Percentiles rank a stretch among this genome's conserved stretches.
Conservation (phyloP, 2,113 vertebrate genomes). For the Microcebus lehilahytsara region DNA sequence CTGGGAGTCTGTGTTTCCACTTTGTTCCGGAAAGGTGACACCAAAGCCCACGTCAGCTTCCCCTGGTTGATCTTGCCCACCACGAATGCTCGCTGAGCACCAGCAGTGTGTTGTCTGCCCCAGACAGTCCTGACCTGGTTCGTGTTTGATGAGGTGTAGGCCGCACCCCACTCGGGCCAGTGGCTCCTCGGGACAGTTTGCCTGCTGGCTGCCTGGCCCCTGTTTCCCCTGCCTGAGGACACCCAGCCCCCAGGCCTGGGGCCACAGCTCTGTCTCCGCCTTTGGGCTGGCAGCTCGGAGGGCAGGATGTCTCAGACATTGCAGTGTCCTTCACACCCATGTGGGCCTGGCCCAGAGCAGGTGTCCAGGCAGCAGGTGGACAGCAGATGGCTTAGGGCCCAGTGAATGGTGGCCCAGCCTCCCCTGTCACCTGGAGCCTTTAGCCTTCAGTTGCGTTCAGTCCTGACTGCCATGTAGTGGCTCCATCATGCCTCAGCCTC, state of each 20-base stretch:
- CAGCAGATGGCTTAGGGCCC: not conserved
- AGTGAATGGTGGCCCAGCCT: not conserved
- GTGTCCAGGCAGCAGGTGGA: not conserved
- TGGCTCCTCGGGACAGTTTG: not conserved
- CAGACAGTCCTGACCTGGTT: not conserved
- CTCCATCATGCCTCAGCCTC: not conserved
- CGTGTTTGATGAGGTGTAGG: not conserved
- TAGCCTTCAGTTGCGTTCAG: not conserved
- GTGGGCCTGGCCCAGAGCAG: not conserved
- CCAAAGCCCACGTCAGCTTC: not conserved
- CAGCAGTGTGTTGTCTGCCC: not conserved
- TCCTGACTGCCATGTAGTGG: not conserved
- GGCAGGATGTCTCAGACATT: too few relatives aligned
- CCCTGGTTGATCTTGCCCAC: not conserved
- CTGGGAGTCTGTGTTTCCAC: fast-evolving
- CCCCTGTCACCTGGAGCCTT: not conserved
- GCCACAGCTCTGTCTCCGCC: not conserved
- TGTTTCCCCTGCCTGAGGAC: not conserved
- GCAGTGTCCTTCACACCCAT: fast-evolving
- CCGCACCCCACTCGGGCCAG: fast-evolving
- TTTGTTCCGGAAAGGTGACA: not conserved
- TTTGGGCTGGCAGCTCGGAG: too few relatives aligned
- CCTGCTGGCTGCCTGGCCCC: not conserved
- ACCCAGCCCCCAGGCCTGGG: too few relatives aligned
- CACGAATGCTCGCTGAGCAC: fast-evolving